Percentiles rank a stretch among this genome's conserved stretches.
phyloP scores from a whole-genome alignment of 1,140 invertebrate species.

The Ephestia elutella region DNA sequence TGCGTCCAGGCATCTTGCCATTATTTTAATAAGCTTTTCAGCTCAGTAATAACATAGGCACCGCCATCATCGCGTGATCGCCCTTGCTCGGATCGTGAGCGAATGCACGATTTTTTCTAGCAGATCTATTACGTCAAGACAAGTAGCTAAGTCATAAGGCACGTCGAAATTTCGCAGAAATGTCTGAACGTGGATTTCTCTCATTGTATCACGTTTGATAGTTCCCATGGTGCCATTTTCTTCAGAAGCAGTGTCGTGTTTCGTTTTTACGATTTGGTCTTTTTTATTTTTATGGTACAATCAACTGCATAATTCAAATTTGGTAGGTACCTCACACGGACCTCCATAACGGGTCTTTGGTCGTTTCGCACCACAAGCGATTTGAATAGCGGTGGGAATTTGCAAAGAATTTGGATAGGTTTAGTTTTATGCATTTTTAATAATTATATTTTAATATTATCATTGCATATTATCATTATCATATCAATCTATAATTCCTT shows the following conservation, averaged over 20 bases:
- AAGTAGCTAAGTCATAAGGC: conserved; percentile 19
- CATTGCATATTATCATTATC: too few relatives aligned
- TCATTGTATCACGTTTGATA: conserved; percentile 26
- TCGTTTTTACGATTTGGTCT: neutral
- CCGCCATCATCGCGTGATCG: conserved; percentile 35
- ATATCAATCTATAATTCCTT: too few relatives aligned
- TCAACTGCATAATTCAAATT: too few relatives aligned
- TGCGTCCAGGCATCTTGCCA: conserved; percentile 27
- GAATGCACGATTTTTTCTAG: conserved; percentile 47
- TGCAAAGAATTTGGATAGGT: neutral
- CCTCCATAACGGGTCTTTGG: too few relatives aligned
- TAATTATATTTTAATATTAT: too few relatives aligned
- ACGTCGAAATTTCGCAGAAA: conserved; percentile 32
- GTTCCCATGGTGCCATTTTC: conserved; percentile 16
- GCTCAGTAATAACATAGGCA: conserved; percentile 22
- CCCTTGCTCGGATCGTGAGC: conserved; percentile 50
- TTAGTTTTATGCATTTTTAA: too few relatives aligned
- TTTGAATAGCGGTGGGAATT: too few relatives aligned
- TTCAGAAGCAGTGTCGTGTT: neutral
- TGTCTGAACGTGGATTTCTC: conserved; percentile 23
- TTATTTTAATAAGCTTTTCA: conserved; percentile 46
- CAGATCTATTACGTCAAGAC: conserved; percentile 33
- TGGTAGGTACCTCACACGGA: too few relatives aligned
- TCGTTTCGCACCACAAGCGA: too few relatives aligned
- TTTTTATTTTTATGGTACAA: neutral